Percentiles rank a stretch among this genome's conserved stretches.
Conservation (phyloP, 2,888 invertebrate species). For the Prenolepis imparis region DNA sequence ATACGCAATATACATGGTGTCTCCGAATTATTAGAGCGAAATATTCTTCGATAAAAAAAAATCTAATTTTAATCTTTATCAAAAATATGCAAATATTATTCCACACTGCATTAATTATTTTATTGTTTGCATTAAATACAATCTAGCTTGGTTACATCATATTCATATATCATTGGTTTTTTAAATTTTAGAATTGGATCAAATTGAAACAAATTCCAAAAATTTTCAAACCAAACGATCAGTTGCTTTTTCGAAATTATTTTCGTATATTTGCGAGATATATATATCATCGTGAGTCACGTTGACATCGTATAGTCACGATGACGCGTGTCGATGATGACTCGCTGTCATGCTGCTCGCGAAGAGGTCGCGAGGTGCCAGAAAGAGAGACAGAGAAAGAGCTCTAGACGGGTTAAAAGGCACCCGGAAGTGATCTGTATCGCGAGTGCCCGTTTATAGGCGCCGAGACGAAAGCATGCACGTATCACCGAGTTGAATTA, state of each 20-base stretch:
- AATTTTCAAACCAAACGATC: not conserved
- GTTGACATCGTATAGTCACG: conserved; percentile 51
- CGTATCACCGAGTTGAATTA: conserved; percentile 58
- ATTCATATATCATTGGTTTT: not conserved
- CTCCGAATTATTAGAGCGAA: not conserved
- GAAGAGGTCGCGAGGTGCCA: conserved; percentile 41
- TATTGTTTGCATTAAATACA: not conserved
- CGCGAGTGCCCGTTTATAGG: conserved; percentile 32
- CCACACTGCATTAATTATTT: not conserved
- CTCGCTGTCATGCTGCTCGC: conserved; percentile 41
- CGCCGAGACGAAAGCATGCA: conserved; percentile 58
- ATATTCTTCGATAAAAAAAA: not conserved
- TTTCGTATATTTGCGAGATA: not conserved
- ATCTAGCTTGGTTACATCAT: not conserved
- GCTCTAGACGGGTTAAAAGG: not conserved
- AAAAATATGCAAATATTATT: not conserved
- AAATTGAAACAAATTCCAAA: not conserved
- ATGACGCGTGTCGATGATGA: conserved; percentile 55
- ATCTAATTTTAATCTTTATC: not conserved
- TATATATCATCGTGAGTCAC: conserved; percentile 24
- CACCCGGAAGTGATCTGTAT: conserved; percentile 61
- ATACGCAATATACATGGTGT: not conserved
- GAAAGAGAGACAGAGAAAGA: not conserved
- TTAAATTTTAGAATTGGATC: not conserved
- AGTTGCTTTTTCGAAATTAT: not conserved